phyloP scores from a whole-genome alignment of 2,888 invertebrate species.

The Germaria angustata region DNA sequence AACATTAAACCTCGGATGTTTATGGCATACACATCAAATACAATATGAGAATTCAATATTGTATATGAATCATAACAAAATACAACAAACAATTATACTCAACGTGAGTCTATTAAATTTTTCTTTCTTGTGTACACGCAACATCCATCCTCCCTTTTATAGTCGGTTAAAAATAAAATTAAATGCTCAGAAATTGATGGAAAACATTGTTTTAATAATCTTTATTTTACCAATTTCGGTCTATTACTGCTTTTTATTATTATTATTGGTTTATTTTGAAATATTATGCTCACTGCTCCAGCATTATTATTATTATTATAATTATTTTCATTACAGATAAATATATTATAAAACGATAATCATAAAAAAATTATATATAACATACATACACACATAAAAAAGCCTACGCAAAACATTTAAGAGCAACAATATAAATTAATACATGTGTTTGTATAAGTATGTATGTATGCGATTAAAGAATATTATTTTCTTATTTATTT shows the following conservation, averaged over 20 bases:
- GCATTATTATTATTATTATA: slow-evolving; percentile 2
- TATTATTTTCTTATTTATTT: slow-evolving; percentile 36
- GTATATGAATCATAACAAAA: too few species aligned
- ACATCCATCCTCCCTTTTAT: too few species aligned
- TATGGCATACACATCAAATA: too few species aligned
- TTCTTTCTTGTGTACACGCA: too few species aligned
- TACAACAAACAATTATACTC: too few species aligned
- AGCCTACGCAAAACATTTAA: slow-evolving; percentile 44
- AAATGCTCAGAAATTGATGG: slow-evolving; percentile 13
- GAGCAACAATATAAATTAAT: slow-evolving; percentile 49
- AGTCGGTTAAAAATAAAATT: too few species aligned
- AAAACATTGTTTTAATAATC: slow-evolving; percentile 22
- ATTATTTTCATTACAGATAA: slow-evolving; percentile 23
- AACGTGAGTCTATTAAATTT: too few species aligned
- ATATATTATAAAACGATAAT: slow-evolving; percentile 51
- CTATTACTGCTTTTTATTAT: not conserved
- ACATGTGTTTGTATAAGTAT: slow-evolving; percentile 39
- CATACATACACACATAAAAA: slow-evolving; percentile 41
- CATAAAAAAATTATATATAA: slow-evolving; percentile 60
- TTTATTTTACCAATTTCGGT: slow-evolving; percentile 15
- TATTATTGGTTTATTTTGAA: slow-evolving; percentile 1
- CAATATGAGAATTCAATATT: too few species aligned
- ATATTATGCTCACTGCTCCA: slow-evolving; percentile 22
- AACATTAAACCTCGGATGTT: too few species aligned
- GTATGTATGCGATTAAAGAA: slow-evolving; percentile 28